Percentiles rank a stretch among this genome's conserved stretches.
phyloP scores from a whole-genome alignment of 1,140 invertebrate genomes.

The Heliconius hermathena region DNA sequence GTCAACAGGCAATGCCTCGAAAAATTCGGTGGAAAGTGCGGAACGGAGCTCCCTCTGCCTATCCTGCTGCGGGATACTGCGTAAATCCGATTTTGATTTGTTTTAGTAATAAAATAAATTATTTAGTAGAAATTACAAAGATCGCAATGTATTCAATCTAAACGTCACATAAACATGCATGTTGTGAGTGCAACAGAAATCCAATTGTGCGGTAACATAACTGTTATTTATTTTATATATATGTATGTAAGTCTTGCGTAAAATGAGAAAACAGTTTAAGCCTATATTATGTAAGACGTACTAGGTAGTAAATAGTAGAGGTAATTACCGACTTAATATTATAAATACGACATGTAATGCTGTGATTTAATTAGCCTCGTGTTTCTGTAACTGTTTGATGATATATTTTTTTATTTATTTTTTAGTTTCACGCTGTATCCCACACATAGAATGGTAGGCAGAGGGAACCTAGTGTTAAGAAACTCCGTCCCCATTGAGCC shows the following conservation, averaged over 20 bases:
- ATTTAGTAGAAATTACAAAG: background rate
- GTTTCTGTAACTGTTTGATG: background rate
- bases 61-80: too few species aligned
- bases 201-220: background rate
- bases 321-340: background rate
- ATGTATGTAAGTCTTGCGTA: background rate
- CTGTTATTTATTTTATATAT: background rate
- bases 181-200: background rate
- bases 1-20: too few species aligned
- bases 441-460: background rate
- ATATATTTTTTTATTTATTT: background rate
- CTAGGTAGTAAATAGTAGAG: background rate
- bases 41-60: too few species aligned
- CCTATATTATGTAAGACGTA: background rate
- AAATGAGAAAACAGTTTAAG: constrained; percentile 5
- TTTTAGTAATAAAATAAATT: too few species aligned
- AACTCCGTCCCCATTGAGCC: background rate
- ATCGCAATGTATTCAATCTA: background rate
- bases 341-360: background rate
- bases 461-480: background rate
- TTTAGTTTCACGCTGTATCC: background rate
- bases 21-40: too few species aligned
- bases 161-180: background rate
- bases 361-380: background rate
- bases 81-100: too few species aligned